phyloP scores from a whole-genome alignment of 2,888 invertebrate genomes.

The Parochlus steinenii region DNA sequence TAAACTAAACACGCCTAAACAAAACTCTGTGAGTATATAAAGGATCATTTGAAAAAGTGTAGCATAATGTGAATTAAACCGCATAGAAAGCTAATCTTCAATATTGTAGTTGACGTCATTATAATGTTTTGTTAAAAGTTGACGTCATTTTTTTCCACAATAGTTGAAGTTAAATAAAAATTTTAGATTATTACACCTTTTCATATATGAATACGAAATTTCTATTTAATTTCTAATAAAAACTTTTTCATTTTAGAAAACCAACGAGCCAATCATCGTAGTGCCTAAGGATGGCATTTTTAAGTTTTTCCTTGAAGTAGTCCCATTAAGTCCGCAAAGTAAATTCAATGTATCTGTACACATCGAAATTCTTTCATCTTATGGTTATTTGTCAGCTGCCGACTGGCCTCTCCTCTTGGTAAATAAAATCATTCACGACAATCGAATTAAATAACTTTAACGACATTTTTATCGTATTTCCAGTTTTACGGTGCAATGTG shows the following conservation, averaged over 20 bases:
- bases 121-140: too few relatives aligned
- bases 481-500: constrained; percentile 88
- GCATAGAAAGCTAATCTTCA: too few relatives aligned
- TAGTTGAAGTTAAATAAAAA: too few relatives aligned
- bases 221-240: too few relatives aligned
- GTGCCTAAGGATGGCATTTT: constrained; percentile 58
- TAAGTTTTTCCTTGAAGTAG: constrained; percentile 37
- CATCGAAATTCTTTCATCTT: constrained; percentile 55
- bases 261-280: constrained; percentile 35
- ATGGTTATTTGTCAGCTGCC: constrained; percentile 74
- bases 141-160: too few relatives aligned
- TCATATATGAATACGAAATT: too few relatives aligned
- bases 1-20: too few relatives aligned
- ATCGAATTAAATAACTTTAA: not conserved
- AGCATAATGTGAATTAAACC: too few relatives aligned
- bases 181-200: too few relatives aligned
- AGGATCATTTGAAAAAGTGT: too few relatives aligned
- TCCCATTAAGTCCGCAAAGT: constrained; percentile 21
- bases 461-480: constrained; percentile 17
- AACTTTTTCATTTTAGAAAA: constrained; percentile 15
- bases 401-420: constrained; percentile 79
- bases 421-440: constrained; percentile 24
- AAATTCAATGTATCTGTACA: constrained; percentile 42
- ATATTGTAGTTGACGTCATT: too few relatives aligned
- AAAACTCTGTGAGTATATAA: too few relatives aligned